Evolutionary conservation across 1,140 invertebrate species (phyloP), one percentile per base, ranked within the genome.

Genomic region (Nixonia krombeini): DNA sequence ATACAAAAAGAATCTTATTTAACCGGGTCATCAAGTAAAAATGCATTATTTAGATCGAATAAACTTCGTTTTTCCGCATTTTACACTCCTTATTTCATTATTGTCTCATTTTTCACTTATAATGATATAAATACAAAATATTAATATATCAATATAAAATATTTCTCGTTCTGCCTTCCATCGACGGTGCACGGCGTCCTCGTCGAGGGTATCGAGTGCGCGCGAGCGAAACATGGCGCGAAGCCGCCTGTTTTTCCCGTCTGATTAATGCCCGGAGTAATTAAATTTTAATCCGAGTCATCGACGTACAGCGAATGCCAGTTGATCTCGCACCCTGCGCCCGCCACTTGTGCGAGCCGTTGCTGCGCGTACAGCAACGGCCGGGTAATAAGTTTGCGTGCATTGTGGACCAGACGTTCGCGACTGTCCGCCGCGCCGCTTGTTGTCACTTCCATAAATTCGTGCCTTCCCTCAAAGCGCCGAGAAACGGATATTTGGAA

Each of bases 251-350:
- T 70, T 70, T 74, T 69, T 65, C 50, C 57, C 46, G 61, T 63
- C 69, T 72, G 74, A 78, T 78, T 78, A 74, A 76, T 74, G 62
- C 64, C 33, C 66, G 58, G 7, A 37, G 72, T 76, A 78, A 76
- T 78, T 75, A 78, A 76, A 78, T 78, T 78, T 76, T 76, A 78
- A 78, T 78, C 76, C 72, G 72, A 72, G 67, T 78, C 76, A 76
- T 76, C 73, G 72, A 67, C 70, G 70, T 65, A 65, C 58, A 50
- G 57, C 52, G 44, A 72, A 56, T 64, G 49, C 21, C 55, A 38
- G 46, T 67, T 55, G 64, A 62, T 64, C 58, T 55, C 58, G 8
- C 40, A 42, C 25, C n/a, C 10, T 12, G 5, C 21, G 25, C 16
- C n/a, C n/a, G n/a, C n/a, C n/a, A n/a, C n/a, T n/a, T n/a, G n/a